Evolutionary conservation across 1,140 invertebrate genomes (phyloP).

Genomic region (Semibalanus balanoides): DNA sequence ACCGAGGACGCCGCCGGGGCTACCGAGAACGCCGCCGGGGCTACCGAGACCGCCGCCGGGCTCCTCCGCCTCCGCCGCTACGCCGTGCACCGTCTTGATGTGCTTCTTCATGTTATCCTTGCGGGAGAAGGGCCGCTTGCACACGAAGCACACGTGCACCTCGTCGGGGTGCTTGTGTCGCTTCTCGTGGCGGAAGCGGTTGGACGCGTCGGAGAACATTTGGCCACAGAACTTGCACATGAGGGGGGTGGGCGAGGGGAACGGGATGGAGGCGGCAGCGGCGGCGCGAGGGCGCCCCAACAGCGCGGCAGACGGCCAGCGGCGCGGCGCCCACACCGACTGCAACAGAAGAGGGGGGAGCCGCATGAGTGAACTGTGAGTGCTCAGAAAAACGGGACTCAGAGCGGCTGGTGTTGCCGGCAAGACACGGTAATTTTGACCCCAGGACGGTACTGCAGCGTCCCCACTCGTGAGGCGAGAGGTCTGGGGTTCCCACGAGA

Average conservation of each 20-base stretch:
- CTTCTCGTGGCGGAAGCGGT: conserved; percentile 3
- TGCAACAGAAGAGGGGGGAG: neutral
- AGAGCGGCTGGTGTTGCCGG: no score
- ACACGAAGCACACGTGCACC: conserved; percentile 5
- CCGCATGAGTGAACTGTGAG: neutral
- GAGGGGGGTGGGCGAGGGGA: conserved; percentile 3
- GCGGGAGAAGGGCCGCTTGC: conserved; percentile 3
- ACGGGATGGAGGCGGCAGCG: neutral
- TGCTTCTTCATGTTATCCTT: conserved; percentile 6
- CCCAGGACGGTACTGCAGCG: neutral
- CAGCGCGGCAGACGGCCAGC: neutral
- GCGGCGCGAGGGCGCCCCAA: neutral
- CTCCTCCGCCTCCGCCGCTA: neutral
- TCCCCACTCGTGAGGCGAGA: no score
- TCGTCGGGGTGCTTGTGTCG: neutral
- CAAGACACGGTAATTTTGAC: neutral
- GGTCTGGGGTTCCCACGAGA: no score
- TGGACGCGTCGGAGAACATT: conserved; percentile 6
- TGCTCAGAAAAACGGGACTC: no score
- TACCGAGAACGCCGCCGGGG: neutral
- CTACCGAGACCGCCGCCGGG: neutral
- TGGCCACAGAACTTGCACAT: conserved; percentile 4
- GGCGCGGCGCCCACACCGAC: neutral
- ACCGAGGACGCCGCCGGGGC: neutral
- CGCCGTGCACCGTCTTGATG: conserved; percentile 2